phyloP scores from a whole-genome alignment of 2,888 invertebrate species.

The Platycheirus rosarum region DNA sequence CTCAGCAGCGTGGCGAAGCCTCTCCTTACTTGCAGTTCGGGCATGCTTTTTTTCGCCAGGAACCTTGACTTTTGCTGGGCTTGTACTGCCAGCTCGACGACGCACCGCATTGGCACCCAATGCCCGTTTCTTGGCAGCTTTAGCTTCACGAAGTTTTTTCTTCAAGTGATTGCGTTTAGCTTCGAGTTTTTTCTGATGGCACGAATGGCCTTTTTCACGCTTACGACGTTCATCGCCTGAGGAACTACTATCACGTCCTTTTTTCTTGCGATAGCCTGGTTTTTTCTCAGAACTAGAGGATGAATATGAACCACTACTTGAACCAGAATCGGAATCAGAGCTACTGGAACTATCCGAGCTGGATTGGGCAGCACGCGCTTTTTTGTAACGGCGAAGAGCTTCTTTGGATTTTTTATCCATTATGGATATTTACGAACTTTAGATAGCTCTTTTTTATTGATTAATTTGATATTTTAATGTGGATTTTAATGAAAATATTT shows the following conservation, averaged over 20 bases:
- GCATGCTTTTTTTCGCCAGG: constrained; percentile 79
- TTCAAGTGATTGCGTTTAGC: constrained; percentile 82
- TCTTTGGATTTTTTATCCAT: constrained; percentile 82
- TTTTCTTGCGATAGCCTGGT: constrained; percentile 82
- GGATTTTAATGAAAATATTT: background rate
- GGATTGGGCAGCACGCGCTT: constrained; percentile 80
- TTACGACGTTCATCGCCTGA: constrained; percentile 83
- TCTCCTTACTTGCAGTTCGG: constrained; percentile 80
- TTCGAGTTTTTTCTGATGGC: constrained; percentile 81
- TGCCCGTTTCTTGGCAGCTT: constrained; percentile 79
- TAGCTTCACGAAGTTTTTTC: constrained; percentile 81
- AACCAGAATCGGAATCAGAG: constrained; percentile 79
- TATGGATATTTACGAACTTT: background rate
- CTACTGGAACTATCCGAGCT: constrained; percentile 80
- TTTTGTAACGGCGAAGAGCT: constrained; percentile 80
- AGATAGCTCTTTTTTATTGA: background rate
- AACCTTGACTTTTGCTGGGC: constrained; percentile 79
- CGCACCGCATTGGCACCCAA: constrained; percentile 77
- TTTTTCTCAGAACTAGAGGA: constrained; percentile 78
- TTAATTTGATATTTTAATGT: background rate
- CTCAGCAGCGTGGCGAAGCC: constrained; percentile 81
- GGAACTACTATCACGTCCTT: constrained; percentile 86
- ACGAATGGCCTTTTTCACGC: constrained; percentile 81
- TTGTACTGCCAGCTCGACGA: constrained; percentile 79
- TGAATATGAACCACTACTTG: constrained; percentile 80